These are phyloP conservation scores for Harpagoxenus sublaevis DNA, from an alignment of 2,888 invertebrate species.

Conservation along the genomic window DNA sequence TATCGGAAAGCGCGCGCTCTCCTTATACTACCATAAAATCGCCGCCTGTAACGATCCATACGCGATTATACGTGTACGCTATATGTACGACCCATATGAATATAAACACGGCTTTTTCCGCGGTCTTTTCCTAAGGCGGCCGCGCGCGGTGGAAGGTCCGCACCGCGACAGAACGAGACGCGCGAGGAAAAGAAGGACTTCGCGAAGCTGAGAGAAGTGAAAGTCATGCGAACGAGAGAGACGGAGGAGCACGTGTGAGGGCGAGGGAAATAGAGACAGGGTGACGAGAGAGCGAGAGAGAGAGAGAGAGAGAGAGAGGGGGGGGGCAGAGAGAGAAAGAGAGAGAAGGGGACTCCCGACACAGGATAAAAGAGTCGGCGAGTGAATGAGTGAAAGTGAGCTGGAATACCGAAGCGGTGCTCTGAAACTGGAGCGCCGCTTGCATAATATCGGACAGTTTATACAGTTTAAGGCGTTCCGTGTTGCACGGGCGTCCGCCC, in stretches of 20 bases:
- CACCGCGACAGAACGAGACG: conserved; percentile 42
- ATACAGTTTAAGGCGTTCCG: conserved; percentile 77
- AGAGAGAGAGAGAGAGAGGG: conserved; percentile 16
- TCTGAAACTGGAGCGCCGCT: conserved; percentile 84
- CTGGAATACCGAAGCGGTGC: conserved; percentile 81
- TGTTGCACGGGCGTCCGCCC: conserved; percentile 21
- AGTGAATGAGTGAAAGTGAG: conserved; percentile 85
- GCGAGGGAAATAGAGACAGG: conserved; percentile 23
- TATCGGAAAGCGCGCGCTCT: neutral
- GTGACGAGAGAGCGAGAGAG: conserved; percentile 36
- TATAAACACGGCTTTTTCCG: conserved; percentile 36
- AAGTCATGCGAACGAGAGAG: conserved; percentile 73
- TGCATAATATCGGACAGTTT: conserved; percentile 84
- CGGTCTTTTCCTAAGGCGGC: conserved; percentile 64
- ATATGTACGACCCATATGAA: conserved; percentile 11
- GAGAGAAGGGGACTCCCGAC: conserved; percentile 50
- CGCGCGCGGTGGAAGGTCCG: conserved; percentile 54
- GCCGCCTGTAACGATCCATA: conserved; percentile 16
- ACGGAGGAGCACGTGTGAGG: conserved; percentile 32
- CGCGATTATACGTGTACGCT: neutral
- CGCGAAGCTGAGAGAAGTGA: conserved; percentile 79
- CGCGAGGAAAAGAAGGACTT: conserved; percentile 68
- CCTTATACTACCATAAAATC: conserved; percentile 16
- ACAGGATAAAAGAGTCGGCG: conserved; percentile 76
- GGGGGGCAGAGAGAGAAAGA: neutral